Base-by-base conservation (phyloP, 2,888 invertebrate species). In the Neoaliturus tenellus region DNA sequence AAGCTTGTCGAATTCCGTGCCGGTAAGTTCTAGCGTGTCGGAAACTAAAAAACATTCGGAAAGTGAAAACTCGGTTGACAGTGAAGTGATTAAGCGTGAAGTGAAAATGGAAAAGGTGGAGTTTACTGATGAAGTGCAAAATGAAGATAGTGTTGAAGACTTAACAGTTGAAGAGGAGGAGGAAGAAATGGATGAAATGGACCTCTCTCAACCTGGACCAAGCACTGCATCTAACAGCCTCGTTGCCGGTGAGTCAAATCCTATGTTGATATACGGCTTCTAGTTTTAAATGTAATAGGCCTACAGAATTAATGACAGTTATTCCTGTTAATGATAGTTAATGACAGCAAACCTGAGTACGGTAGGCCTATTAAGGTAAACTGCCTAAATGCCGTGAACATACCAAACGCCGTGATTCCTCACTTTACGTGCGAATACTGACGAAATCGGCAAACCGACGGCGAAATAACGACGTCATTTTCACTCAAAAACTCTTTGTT, bases 71-170 rank as follows among this genome's bases (percentile, higher is more conserved):
- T 44, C 80, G 33, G 80, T 83, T 55, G 82, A 85, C 58, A 78
- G 81, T 75, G 83, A 80, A 83, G 33, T 51, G 80, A 71, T 48
- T 12, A 67, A 78, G 51, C 81, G 78, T 35, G 82, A 85, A 82
- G 83, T 83, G 67, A 85, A 85, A 80, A 80, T 83, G 44, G 85
- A 85, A 82, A 71, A 78, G 55, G 55, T 83, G 69, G 86, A 86
- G 39, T 81, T 80, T 81, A 78, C 84, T 41, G 83, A 86, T 51
- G 86, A 86, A 71, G 85, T 85, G 86, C 90, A 91, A 89, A 93
- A 93, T 89, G 95, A 95, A 88, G 95, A 95, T 89, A 94, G 94
- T 89, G 95, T 96, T 88, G 97, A 97, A 91, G 96, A 97, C 91
- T 93, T 96, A 90, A 96, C 96, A 87, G 91, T 95, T 85, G 95